Conservation (phyloP, 2,797 vertebrate genomes). For the Psittacula derbiana region DNA sequence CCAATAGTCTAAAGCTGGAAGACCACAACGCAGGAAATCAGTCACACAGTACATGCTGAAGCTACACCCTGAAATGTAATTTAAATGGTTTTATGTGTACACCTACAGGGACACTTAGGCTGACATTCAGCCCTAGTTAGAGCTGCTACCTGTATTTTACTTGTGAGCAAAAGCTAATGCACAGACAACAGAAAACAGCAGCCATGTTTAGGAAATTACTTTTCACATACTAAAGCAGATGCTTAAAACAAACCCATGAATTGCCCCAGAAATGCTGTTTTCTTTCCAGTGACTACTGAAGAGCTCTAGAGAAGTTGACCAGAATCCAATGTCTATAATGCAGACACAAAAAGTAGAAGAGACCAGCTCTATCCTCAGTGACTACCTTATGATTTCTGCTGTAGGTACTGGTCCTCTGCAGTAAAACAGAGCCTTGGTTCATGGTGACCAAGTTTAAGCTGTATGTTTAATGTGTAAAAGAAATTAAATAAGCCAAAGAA, state of each 20-base stretch:
- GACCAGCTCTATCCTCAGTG: not conserved
- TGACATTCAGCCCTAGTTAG: not conserved
- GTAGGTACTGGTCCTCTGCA: not conserved
- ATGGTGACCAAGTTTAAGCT: rapidly evolving
- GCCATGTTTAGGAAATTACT: not conserved
- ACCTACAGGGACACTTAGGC: not conserved
- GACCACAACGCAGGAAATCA: not conserved
- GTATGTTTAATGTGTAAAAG: not conserved
- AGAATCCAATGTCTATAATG: not conserved
- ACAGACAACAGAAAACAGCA: not conserved
- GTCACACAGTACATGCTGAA: not conserved
- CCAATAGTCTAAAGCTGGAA: not conserved
- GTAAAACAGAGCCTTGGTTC: not conserved
- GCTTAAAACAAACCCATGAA: not conserved
- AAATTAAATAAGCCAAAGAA: not conserved
- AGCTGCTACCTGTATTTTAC: not conserved
- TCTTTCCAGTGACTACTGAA: not conserved
- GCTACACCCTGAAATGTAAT: not conserved
- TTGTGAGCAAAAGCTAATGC: not conserved
- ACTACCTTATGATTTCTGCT: not conserved
- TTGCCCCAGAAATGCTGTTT: not conserved
- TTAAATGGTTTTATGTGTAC: not conserved
- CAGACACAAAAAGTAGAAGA: not conserved
- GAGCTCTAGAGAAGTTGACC: not conserved
- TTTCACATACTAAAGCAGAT: not conserved